Conservation (phyloP, 2,888 invertebrate species). For the Seira sanloemensis region DNA sequence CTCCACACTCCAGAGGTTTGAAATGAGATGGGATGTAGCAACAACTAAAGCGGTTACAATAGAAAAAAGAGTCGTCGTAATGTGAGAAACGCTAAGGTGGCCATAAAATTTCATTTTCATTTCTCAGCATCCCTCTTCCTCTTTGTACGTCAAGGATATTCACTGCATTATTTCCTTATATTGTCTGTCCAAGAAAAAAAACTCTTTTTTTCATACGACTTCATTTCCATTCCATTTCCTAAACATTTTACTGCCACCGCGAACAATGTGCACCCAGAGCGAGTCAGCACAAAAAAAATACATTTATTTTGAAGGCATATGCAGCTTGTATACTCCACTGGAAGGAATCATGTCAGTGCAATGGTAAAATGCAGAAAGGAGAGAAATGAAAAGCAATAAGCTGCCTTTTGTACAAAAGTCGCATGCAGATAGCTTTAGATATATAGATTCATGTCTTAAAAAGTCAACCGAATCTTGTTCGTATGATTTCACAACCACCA, state of each 20-base stretch:
- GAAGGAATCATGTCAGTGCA: neutral
- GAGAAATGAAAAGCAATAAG: conserved; percentile 20
- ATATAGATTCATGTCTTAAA: neutral
- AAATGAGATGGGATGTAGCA: conserved; percentile 16
- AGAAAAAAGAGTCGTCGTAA: conserved; percentile 32
- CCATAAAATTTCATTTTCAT: conserved; percentile 72
- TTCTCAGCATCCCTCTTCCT: conserved; percentile 50
- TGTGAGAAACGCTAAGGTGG: conserved; percentile 56
- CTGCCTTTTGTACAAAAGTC: neutral
- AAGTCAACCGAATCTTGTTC: conserved; percentile 6
- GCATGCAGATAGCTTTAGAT: conserved; percentile 3
- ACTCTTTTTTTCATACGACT: conserved; percentile 67
- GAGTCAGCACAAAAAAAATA: neutral
- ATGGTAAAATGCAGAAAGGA: neutral
- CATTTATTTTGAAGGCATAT: conserved; percentile 4
- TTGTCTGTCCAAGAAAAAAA: conserved; percentile 54
- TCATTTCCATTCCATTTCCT: conserved; percentile 71
- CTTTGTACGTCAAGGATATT: conserved; percentile 4
- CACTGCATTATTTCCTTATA: conserved; percentile 41
- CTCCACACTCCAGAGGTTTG: conserved; percentile 6
- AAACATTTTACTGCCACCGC: conserved; percentile 35
- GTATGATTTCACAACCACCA: conserved; percentile 4
- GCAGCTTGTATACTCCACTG: neutral
- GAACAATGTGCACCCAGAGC: conserved; percentile 4
- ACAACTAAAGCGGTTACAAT: conserved; percentile 13